Conservation (phyloP, 2,888 invertebrate species). For the Xestia c-nigrum region DNA sequence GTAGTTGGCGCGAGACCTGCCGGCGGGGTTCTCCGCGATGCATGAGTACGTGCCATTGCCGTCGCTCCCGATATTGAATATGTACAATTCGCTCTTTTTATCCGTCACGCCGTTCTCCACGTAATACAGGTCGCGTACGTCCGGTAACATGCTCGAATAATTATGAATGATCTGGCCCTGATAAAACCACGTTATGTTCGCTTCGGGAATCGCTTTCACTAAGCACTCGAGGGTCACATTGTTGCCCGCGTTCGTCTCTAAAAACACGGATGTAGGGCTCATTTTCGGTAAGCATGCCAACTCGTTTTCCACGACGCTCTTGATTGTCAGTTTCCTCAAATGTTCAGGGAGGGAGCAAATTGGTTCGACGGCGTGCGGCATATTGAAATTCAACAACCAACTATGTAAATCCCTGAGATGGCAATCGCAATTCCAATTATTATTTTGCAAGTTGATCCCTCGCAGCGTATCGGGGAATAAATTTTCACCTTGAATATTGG, state of each 20-base stretch:
- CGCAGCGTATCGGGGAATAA: conserved; percentile 94
- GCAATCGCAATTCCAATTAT: conserved; percentile 97
- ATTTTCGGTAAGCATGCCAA: conserved; percentile 96
- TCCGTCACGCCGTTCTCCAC: conserved; percentile 93
- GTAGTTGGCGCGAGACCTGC: conserved; percentile 94
- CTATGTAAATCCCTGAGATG: conserved; percentile 93
- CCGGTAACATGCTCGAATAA: conserved; percentile 92
- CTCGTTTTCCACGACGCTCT: conserved; percentile 92
- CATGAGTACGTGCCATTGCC: conserved; percentile 97
- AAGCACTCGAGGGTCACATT: conserved; percentile 95
- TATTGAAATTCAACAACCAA: conserved; percentile 94
- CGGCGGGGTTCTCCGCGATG: conserved; percentile 96
- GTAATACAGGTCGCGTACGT: conserved; percentile 93
- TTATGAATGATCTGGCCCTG: conserved; percentile 95
- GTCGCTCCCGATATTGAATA: conserved; percentile 94
- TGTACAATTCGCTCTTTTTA: conserved; percentile 94
- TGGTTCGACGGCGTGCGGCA: conserved; percentile 95
- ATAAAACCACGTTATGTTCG: conserved; percentile 95
- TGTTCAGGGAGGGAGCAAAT: conserved; percentile 93
- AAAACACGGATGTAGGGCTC: conserved; percentile 93
- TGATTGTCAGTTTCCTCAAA: conserved; percentile 92
- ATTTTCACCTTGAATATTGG: conserved; percentile 92
- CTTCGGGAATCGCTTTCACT: conserved; percentile 95
- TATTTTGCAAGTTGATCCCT: conserved; percentile 95
- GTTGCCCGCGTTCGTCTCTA: conserved; percentile 95